A percentile compares a stretch with the other conserved stretches of the same genome.
phyloP scores from a whole-genome alignment of 2,113 vertebrate genomes.

The Gobiocypris rarus region DNA sequence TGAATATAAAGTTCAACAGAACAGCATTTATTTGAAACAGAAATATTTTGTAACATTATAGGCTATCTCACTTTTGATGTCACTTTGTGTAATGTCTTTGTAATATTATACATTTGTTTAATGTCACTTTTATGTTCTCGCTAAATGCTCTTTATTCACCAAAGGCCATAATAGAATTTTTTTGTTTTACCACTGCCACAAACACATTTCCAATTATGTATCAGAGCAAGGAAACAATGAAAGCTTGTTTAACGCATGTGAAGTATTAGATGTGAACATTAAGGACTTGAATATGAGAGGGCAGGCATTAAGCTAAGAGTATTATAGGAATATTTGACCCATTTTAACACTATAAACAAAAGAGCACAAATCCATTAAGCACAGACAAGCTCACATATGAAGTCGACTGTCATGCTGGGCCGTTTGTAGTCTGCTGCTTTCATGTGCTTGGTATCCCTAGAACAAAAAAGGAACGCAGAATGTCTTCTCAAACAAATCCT shows the following conservation, averaged over 20 bases:
- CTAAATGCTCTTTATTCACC: background rate
- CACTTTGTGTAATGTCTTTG: background rate
- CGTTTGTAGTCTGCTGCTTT: background rate
- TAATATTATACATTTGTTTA: background rate
- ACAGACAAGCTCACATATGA: conserved; percentile 10
- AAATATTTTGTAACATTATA: background rate
- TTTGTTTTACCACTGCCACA: background rate
- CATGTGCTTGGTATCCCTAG: background rate
- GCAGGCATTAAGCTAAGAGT: background rate
- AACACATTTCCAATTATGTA: background rate
- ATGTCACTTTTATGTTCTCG: too few relatives aligned
- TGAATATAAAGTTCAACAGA: background rate
- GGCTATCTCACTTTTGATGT: background rate
- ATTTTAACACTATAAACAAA: conserved; percentile 29
- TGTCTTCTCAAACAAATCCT: background rate
- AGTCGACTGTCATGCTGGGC: background rate
- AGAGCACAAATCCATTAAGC: conserved; percentile 25
- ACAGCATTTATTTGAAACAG: background rate
- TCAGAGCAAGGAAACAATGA: background rate
- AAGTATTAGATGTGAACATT: conserved; percentile 13
- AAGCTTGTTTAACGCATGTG: background rate
- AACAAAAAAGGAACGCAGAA: background rate
- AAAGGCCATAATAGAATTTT: background rate
- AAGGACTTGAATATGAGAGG: background rate
- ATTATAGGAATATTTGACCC: conserved; percentile 21